phyloP scores from a whole-genome alignment of 2,888 invertebrate species.

The Acanthacorydalis orientalis region DNA sequence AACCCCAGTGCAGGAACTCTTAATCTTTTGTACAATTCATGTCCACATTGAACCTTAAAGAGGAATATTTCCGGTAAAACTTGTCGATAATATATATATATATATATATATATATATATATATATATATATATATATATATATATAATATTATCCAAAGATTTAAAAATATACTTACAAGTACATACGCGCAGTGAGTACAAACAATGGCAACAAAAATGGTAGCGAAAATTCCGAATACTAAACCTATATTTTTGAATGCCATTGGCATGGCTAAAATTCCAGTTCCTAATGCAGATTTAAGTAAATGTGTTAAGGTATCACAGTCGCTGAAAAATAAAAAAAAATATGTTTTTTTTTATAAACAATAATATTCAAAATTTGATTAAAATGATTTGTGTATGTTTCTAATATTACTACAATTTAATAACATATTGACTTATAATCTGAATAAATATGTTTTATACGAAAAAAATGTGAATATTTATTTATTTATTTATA shows the following conservation, averaged over 20 bases:
- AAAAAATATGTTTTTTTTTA: too few species aligned
- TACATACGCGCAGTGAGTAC: constrained; percentile 90
- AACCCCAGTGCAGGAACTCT: constrained; percentile 63
- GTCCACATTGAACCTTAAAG: constrained; percentile 63
- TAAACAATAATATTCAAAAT: too few species aligned
- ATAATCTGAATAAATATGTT: too few species aligned
- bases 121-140: too few species aligned
- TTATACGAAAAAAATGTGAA: too few species aligned
- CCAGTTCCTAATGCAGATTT: constrained; percentile 96
- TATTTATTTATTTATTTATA: too few species aligned
- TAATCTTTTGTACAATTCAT: constrained; percentile 57
- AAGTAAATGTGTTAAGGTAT: constrained; percentile 81
- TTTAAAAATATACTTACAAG: constrained; percentile 44
- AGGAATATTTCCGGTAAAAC: constrained; percentile 1
- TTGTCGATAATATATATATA: not conserved
- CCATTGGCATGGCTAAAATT: constrained; percentile 85
- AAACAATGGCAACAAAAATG: constrained; percentile 69
- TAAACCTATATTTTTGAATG: constrained; percentile 77
- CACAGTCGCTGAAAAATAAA: constrained; percentile 54
- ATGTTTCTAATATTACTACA: too few species aligned
- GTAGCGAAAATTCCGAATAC: constrained; percentile 70
- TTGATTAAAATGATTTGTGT: too few species aligned
- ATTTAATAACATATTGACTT: too few species aligned
- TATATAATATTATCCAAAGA: constrained; percentile 8
- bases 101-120: not conserved